Evolutionary conservation across 2,888 invertebrate genomes (phyloP).

Genomic region (Melinaea menophilus): DNA sequence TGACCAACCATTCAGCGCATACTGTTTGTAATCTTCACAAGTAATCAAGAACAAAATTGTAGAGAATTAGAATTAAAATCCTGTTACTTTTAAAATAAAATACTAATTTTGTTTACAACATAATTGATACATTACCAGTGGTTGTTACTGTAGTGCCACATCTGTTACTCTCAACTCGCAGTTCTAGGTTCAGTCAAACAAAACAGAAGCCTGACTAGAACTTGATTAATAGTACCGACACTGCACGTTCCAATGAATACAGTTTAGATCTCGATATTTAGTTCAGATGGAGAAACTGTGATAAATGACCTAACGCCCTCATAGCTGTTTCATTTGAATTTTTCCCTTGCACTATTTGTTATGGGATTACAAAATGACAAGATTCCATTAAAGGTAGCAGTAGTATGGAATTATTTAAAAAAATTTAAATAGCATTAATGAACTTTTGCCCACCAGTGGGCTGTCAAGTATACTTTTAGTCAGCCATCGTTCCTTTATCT

Average conservation of each 20-base stretch:
- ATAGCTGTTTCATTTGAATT: slow-evolving; percentile 21
- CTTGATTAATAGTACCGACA: slow-evolving; percentile 68
- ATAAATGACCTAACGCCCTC: slow-evolving; percentile 32
- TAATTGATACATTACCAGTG: too few relatives aligned
- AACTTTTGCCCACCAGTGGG: slow-evolving; percentile 1
- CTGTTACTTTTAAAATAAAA: too few relatives aligned
- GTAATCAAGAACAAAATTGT: too few relatives aligned
- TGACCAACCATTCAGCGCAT: too few relatives aligned
- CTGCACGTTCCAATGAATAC: slow-evolving; percentile 63
- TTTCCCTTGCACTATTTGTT: slow-evolving; percentile 4
- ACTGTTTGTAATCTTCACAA: too few relatives aligned
- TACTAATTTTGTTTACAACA: too few relatives aligned
- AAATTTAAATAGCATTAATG: neutral
- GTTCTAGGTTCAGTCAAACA: slow-evolving; percentile 52
- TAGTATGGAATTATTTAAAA: neutral
- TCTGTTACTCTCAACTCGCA: neutral
- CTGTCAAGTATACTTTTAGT: slow-evolving; percentile 2
- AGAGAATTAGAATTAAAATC: too few relatives aligned
- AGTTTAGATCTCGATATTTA: slow-evolving; percentile 54
- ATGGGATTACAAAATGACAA: too few relatives aligned
- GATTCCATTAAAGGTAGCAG: too few relatives aligned
- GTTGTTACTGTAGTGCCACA: slow-evolving; percentile 6
- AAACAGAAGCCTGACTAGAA: slow-evolving; percentile 55
- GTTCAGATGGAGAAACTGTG: slow-evolving; percentile 33
- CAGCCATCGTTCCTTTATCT: slow-evolving; percentile 45